phyloP scores from a whole-genome alignment of 2,797 vertebrate genomes.

The Etheostoma perlongum region DNA sequence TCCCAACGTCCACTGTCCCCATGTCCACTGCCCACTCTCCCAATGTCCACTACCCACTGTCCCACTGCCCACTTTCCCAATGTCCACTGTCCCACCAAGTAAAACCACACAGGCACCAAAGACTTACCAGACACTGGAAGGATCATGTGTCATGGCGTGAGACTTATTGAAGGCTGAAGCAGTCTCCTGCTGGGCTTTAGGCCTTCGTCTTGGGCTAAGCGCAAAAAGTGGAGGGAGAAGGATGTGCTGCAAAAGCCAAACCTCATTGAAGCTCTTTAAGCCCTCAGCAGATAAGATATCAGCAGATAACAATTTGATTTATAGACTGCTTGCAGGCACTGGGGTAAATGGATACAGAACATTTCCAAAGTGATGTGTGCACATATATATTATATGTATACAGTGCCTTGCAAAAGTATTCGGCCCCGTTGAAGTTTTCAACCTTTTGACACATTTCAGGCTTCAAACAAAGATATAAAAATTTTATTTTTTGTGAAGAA shows the following conservation, averaged over 20 bases:
- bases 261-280: slow-evolving; percentile 51
- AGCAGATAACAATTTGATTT: slow-evolving; percentile 58
- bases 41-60: too few species aligned
- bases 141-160: slow-evolving; percentile 44
- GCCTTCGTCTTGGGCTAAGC: background rate
- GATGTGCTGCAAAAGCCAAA: slow-evolving; percentile 29
- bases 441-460: too few species aligned
- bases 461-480: too few species aligned
- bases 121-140: slow-evolving; percentile 33
- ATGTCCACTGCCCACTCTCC: too few species aligned
- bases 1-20: too few species aligned
- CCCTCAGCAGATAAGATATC: slow-evolving; percentile 48
- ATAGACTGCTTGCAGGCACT: slow-evolving; percentile 47
- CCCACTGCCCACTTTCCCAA: too few species aligned
- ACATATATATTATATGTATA: too few species aligned
- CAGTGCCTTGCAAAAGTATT: too few species aligned
- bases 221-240: background rate
- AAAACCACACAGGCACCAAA: slow-evolving; percentile 14
- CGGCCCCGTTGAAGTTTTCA: too few species aligned
- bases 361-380: slow-evolving; percentile 30
- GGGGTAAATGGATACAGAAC: slow-evolving; percentile 43
- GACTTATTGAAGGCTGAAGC: slow-evolving; percentile 67
- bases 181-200: slow-evolving; percentile 48
- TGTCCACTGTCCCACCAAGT: background rate
- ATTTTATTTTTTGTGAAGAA: too few species aligned